Evolutionary conservation across 2,113 vertebrate genomes (phyloP).

Genomic region (Oreotragus oreotragus): DNA sequence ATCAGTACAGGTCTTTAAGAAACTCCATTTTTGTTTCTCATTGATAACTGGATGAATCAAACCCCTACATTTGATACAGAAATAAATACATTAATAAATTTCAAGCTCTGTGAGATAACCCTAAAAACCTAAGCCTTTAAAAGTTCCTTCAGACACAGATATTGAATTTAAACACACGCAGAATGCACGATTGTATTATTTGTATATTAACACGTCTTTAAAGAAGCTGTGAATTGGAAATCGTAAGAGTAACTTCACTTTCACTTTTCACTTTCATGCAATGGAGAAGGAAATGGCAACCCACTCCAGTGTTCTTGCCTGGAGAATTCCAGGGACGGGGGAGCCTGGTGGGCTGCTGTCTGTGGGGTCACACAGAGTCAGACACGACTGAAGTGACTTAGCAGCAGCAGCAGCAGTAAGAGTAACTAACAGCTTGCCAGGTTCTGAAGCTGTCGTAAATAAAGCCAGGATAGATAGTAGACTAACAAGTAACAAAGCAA

Average conservation of each 20-base stretch:
- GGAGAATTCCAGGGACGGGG: too few species aligned
- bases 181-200: not conserved
- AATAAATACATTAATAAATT: not conserved
- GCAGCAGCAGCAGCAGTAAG: too few species aligned
- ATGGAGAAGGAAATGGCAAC: too few species aligned
- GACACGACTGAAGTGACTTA: too few species aligned
- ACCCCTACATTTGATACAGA: not conserved
- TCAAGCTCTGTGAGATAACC: not conserved
- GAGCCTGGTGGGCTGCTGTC: too few species aligned
- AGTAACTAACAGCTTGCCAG: not conserved
- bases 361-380: too few species aligned
- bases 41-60: not conserved
- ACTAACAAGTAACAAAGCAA: not conserved
- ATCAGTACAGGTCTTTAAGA: not conserved
- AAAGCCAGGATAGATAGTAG: not conserved
- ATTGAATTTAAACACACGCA: not conserved
- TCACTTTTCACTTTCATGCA: too few species aligned
- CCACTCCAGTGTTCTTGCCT: too few species aligned
- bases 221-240: not conserved
- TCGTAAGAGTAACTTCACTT: not conserved
- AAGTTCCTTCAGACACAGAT: not conserved
- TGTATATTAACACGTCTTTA: not conserved
- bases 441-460: not conserved
- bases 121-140: conserved; percentile 8
- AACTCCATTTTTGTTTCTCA: not conserved